Conservation (phyloP, 2,113 vertebrate species). For the Callorhinus ursinus region DNA sequence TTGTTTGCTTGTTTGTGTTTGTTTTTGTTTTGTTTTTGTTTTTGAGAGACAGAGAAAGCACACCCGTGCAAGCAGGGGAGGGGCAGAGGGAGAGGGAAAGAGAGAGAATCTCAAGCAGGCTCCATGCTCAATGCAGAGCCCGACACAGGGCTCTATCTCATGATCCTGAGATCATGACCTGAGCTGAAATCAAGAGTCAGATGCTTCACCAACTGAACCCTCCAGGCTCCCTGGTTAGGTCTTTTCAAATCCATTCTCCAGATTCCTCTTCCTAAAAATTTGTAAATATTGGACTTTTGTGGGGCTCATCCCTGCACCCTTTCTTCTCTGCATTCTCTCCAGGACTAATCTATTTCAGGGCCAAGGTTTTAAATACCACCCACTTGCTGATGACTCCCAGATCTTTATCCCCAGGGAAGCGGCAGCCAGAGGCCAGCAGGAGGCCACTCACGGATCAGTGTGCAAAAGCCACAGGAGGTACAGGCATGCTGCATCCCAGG, state of each 20-base stretch:
- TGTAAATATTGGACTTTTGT: not conserved
- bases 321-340: not conserved
- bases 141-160: not conserved
- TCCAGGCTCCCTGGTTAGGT: not conserved
- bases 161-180: not conserved
- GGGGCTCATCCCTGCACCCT: not conserved
- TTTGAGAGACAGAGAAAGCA: not conserved
- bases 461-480: not conserved
- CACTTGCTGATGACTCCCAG: not conserved
- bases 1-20: not conserved
- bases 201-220: not conserved
- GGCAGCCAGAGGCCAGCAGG: not conserved
- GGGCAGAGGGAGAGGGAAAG: not conserved
- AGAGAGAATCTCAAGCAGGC: not conserved
- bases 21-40: too few species aligned
- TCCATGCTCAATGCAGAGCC: not conserved
- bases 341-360: not conserved
- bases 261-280: not conserved
- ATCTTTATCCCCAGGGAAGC: not conserved
- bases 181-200: not conserved
- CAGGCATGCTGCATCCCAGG: conserved; percentile 78
- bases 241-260: not conserved
- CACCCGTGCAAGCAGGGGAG: not conserved
- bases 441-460: not conserved
- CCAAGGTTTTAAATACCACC: not conserved